Conservation (phyloP, 2,797 vertebrate genomes). For the Artibeus lituratus region DNA sequence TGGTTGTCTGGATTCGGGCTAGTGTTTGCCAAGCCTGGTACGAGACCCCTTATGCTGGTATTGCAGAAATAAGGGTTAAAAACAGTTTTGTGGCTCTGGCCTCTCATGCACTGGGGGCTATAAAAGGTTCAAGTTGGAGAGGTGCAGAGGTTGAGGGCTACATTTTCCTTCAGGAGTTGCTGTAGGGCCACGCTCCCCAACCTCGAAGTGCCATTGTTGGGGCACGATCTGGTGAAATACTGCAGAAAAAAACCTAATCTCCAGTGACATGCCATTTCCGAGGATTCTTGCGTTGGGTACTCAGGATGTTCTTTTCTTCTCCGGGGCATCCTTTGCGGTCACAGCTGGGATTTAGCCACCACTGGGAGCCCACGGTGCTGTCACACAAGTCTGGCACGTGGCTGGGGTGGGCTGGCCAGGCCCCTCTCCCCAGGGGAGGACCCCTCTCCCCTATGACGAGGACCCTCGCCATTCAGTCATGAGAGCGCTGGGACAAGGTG, state of each 20-base stretch:
- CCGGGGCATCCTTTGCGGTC: not conserved
- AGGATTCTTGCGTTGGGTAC: not conserved
- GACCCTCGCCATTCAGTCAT: not conserved
- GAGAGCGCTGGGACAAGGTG: not conserved
- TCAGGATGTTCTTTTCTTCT: not conserved
- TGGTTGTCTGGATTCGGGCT: not conserved
- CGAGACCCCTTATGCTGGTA: too few relatives aligned
- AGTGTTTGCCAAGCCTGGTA: not conserved
- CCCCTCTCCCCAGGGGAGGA: not conserved
- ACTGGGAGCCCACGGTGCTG: not conserved
- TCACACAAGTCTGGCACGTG: not conserved
- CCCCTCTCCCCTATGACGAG: too few relatives aligned
- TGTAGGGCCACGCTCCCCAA: not conserved
- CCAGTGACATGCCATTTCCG: not conserved
- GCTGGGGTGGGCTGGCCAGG: not conserved
- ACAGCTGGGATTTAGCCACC: not conserved
- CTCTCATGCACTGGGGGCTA: not conserved
- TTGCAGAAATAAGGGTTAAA: not conserved
- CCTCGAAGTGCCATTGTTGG: not conserved
- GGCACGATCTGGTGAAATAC: too few relatives aligned
- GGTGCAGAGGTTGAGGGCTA: not conserved
- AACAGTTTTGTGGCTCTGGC: not conserved
- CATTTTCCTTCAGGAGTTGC: not conserved
- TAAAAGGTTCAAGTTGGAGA: not conserved
- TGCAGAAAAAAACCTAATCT: not conserved